Conservation (phyloP, 2,113 vertebrate genomes). For the Ammospiza caudacuta region DNA sequence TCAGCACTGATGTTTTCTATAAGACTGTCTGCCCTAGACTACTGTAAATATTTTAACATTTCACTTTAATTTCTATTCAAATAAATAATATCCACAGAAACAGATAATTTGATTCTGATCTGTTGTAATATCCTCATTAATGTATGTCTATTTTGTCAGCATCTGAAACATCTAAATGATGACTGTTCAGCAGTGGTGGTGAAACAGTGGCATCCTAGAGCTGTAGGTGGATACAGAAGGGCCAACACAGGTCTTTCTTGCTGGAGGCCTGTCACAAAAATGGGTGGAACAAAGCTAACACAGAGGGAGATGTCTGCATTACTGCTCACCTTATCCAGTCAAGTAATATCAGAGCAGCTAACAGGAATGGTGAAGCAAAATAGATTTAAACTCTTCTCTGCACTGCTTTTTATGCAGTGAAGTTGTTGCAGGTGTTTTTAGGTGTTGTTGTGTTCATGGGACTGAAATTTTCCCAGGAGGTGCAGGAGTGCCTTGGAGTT, state of each 20-base stretch:
- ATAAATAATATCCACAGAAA: background rate
- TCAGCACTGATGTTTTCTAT: fast-evolving
- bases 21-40: background rate
- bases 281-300: background rate
- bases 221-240: background rate
- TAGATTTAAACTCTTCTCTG: background rate
- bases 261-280: background rate
- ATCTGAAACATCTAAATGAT: background rate
- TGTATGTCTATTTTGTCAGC: background rate
- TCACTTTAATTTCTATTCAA: background rate
- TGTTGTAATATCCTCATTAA: background rate
- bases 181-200: background rate
- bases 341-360: background rate
- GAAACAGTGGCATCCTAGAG: fast-evolving
- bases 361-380: background rate
- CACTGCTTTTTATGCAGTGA: background rate
- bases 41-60: background rate
- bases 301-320: fast-evolving
- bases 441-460: background rate
- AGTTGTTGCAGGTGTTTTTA: background rate
- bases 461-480: background rate
- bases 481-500: background rate
- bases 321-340: background rate
- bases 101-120: background rate
- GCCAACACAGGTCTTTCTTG: background rate